Base-by-base conservation (phyloP, 2,113 vertebrate genomes). In the Malurus elegans region DNA sequence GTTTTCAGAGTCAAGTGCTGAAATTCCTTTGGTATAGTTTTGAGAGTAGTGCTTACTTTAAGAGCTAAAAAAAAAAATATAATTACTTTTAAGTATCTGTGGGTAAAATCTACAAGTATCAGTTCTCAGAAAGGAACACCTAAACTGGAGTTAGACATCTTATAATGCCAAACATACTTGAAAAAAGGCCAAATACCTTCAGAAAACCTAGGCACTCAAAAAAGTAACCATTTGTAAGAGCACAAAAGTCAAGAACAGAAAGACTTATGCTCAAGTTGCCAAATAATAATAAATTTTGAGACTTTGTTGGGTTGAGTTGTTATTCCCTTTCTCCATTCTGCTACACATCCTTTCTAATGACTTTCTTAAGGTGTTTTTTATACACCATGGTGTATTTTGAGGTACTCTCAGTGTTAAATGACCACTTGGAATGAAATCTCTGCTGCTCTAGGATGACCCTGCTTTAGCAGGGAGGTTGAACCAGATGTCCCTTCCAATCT, bases 11-110 rank as follows among this genome's bases (percentile, higher is more conserved):
- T 94, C 85, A 94, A 81, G 40, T 97, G 85, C 81, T 97, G 97
- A 95, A 95, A 97, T 92, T 98, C 97, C 96, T 98, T 98, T 96
- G 97, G 96, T 95, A 97, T 96, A 32, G 14, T 78, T 96, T 97
- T 98, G 83, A 94, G 91, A 80, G 80, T 36, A 88, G 94, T 84
- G 93, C 60, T 97, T 60, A 72, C 82, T 96, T 97, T 97, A 94
- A 91, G 90, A 94, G 86, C 97, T 98, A 91, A 61, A 71, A 53
- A 9, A 75, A 79, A 47, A 89, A 58, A 93, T 1, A 79, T 20
- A 85, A 61, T 82, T 79, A 87, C 4, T 79, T 89, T 89, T 18
- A 71, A 66, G 40, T 79, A 85, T 14, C 8, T 24, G 32, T 16
- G 67, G 7, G 40, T n/a, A 84, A 58, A 82, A 60, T 36, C 51